phyloP scores from a whole-genome alignment of 2,113 vertebrate genomes.

The Lampris incognitus region DNA sequence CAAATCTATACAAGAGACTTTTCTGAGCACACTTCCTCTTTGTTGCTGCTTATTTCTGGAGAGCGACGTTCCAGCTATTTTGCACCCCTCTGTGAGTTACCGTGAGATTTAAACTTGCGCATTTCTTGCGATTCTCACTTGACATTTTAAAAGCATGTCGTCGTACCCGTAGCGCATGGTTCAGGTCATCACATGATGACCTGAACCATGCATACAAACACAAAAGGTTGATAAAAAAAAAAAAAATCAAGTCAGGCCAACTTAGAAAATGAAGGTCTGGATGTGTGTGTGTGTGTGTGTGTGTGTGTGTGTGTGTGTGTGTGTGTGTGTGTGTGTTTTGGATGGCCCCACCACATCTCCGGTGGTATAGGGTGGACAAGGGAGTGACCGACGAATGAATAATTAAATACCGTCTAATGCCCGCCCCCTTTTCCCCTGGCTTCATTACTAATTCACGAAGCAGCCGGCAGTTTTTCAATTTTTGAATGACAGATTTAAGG shows the following conservation, averaged over 20 bases:
- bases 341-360: constrained; percentile 16
- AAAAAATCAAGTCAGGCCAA: constrained; percentile 47
- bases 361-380: constrained; percentile 45
- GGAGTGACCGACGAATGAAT: constrained; percentile 67
- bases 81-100: not conserved
- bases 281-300: constrained; percentile 31
- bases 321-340: constrained; percentile 3
- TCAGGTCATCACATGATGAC: constrained; percentile 22
- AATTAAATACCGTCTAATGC: constrained; percentile 73
- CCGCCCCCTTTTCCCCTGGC: constrained; percentile 49
- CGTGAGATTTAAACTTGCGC: not conserved
- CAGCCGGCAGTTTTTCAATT: constrained; percentile 67
- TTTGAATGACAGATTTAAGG: constrained; percentile 57
- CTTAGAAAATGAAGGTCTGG: constrained; percentile 7
- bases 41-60: constrained; percentile 10
- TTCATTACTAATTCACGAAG: constrained; percentile 71
- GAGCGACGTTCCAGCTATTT: constrained; percentile 11
- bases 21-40: constrained; percentile 56
- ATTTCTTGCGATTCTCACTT: not conserved
- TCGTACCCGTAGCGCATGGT: not conserved
- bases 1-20: constrained; percentile 43
- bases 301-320: not conserved
- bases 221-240: constrained; percentile 2
- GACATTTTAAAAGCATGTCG: not conserved
- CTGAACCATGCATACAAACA: not conserved